Percentiles rank a stretch among this genome's conserved stretches.
phyloP scores from a whole-genome alignment of 2,797 vertebrate species.

The Protonibea diacanthus region DNA sequence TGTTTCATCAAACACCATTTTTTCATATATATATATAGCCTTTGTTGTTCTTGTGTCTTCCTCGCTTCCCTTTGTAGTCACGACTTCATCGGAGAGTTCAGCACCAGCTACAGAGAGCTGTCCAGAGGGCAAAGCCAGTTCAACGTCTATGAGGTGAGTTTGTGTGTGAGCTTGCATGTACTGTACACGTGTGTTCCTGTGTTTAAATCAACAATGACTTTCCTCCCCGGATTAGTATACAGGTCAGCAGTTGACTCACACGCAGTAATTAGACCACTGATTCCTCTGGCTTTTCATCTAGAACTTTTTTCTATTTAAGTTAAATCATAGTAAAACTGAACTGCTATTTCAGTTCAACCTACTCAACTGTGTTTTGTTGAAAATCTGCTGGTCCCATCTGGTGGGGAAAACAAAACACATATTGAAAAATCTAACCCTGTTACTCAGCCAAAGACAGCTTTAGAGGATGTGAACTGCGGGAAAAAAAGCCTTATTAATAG shows the following conservation, averaged over 20 bases:
- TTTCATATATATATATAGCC: neutral
- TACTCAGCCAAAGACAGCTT: neutral
- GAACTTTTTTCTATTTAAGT: neutral
- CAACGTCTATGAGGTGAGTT: conserved; percentile 95
- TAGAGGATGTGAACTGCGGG: neutral
- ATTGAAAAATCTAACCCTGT: neutral
- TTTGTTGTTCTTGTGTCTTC: neutral
- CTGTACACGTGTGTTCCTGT: neutral
- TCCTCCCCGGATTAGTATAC: neutral
- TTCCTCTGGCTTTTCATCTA: neutral
- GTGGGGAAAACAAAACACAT: neutral
- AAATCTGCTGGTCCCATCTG: neutral
- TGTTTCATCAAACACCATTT: neutral
- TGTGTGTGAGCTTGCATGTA: neutral
- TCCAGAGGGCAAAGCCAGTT: conserved; percentile 97
- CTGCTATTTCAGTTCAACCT: neutral
- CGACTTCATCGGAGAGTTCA: conserved; percentile 98
- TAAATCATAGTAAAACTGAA: neutral
- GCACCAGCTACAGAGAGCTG: conserved; percentile 96
- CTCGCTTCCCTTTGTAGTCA: conserved; percentile 83
- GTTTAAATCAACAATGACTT: neutral
- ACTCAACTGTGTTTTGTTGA: neutral
- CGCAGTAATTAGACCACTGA: neutral
- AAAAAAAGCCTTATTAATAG: neutral
- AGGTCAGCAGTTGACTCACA: conserved; percentile 3